phyloP scores from a whole-genome alignment of 2,113 vertebrate species.

The Rhineura floridana region DNA sequence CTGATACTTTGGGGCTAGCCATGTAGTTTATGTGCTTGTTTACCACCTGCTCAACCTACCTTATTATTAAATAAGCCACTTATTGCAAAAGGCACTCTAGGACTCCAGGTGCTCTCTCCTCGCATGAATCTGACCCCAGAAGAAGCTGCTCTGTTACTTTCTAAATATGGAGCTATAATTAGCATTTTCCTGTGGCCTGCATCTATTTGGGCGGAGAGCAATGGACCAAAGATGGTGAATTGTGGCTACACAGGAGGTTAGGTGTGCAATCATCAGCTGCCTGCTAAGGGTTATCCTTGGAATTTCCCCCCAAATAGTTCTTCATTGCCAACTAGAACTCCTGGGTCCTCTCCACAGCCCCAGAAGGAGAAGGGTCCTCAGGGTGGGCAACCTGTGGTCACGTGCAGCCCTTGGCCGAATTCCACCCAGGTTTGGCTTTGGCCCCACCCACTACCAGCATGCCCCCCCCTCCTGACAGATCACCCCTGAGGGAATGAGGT shows the following conservation, averaged over 20 bases:
- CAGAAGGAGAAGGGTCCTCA: neutral
- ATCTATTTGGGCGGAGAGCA: neutral
- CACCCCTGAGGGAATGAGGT: too few species aligned
- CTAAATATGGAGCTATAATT: neutral
- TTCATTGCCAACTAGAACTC: neutral
- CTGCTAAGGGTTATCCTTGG: too few species aligned
- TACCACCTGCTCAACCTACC: neutral
- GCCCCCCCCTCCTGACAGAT: too few species aligned
- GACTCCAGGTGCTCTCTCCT: neutral
- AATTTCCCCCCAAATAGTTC: neutral
- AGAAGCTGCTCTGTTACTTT: neutral
- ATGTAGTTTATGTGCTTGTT: neutral
- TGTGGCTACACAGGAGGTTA: neutral
- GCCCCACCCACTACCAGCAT: too few species aligned
- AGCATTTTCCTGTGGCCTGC: neutral
- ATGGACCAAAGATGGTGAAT: neutral
- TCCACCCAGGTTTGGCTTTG: too few species aligned
- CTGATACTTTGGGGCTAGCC: neutral
- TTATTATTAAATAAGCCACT: neutral
- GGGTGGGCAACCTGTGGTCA: too few species aligned
- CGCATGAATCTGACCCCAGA: too few species aligned
- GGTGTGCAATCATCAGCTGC: neutral
- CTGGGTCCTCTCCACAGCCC: neutral
- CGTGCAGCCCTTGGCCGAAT: too few species aligned
- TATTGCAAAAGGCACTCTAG: neutral